Evolutionary conservation across 2,888 invertebrate genomes (phyloP), one percentile per base, ranked within the genome.

Genomic region (Harpalus rubripes): DNA sequence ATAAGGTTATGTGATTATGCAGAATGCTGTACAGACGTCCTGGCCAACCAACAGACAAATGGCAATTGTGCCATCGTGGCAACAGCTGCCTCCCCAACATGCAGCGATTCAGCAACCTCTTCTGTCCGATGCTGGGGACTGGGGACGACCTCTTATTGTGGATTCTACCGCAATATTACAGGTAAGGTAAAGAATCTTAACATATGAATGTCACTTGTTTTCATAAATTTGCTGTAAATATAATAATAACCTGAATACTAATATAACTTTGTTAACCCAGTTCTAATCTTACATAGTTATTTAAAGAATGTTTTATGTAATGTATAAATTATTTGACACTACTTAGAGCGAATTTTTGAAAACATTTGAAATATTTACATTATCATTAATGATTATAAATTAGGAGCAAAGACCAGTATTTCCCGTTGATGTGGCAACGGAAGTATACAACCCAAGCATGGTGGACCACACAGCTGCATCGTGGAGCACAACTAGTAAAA

Each of bases 61-160:
- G 94, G 95, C 96, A 0, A 92, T 96, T 86, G 96, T 97, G 80
- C 96, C 96, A 16, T 96, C 96, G 0, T 97, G 96, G 96, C 95
- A 96, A 89, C 96, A 96, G 88, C 93, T 96, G 87, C 94, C 95
- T 59, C 93, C 92, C 7, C 93, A 93, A 85, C 94, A 94, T 86
- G 92, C 93, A 59, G 92, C 93, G 12, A 93, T 94, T 79, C 94
- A 94, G 88, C 94, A 94, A 87, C 94, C 94, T 0, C 88, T 94
- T 44, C 89, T 94, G 32, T 93, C 94, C 22, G 93, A 93, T 85
- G 94, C 94, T 80, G 92, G 93, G 15, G 94, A 95, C 87, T 95
- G 95, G 95, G 94, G 95, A 86, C 93, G 96, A 88, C 96, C 96
- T 78, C 92, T 96, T 78, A 93, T 97, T 86, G 95, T 96, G 10